Base-by-base conservation (phyloP, 2,113 vertebrate genomes). In the Vulpes ferrilata region DNA sequence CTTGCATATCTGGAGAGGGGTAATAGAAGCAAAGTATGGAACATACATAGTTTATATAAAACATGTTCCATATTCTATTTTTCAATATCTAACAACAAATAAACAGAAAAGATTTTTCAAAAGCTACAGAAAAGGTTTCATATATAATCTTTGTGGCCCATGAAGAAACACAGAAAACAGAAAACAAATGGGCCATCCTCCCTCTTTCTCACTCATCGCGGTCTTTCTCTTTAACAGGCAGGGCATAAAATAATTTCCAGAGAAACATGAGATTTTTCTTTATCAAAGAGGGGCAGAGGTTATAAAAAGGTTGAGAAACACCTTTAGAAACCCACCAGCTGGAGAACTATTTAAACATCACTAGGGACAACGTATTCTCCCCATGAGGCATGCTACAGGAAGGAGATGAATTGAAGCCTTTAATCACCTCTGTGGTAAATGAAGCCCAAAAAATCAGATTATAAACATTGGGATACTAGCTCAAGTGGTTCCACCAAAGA, bases 251-350 rank as follows among this genome's bases (percentile, higher is more conserved):
- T 74, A 93, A 95, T 96, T 97, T 91, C 12, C 71, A 94, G 35
- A 91, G 98, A 97, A 93, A 96, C 78, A 89, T 27, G 78, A 90
- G 88, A 67, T 59, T 97, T 90, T 95, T 92, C 89, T 91, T 88
- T 96, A 83, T 88, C 73, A 82, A 87, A 92, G 81, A 93, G 87
- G 83, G 86, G 30, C 93, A 98, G 89, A 95, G 86, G 92, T 96
- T 97, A 95, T n/a, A 53, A 94, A 97, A 96, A 95, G 91, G 20
- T 95, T 78, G 69, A 97, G 89, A 92, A 93, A 94, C 38, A 93
- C 73, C 71, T 74, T 74, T 73, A 43, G 71, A 97, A 94, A 57
- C 51, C 35, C 65, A 86, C 55, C 85, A 82, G 60, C 88, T 90
- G 92, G 59, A 87, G 78, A 90, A 93, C 48, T 79, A 82, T 65